These are phyloP conservation scores for Beris morrisii DNA, from an alignment of 2,888 invertebrate species.

Conservation along the genomic window DNA sequence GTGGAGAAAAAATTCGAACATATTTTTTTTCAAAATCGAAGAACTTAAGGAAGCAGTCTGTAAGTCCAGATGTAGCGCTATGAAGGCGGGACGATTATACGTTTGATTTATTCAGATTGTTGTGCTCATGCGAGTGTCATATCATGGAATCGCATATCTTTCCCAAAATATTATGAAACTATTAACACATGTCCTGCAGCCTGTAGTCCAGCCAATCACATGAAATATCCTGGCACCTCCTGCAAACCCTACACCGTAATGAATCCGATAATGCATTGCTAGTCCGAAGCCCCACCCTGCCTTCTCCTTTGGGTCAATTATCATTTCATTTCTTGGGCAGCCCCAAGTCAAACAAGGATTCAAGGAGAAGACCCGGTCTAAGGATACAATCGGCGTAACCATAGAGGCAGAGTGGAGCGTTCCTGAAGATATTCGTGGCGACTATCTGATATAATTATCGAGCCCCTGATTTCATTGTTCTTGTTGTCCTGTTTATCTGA, in stretches of 20 bases:
- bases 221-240: conserved; percentile 17
- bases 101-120: too few relatives aligned
- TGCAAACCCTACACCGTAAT: conserved; percentile 11
- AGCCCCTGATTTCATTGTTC: conserved; percentile 37
- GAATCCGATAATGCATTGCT: conserved; percentile 9
- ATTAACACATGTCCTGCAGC: conserved; percentile 26
- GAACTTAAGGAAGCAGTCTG: too few relatives aligned
- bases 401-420: too few relatives aligned
- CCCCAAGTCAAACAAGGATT: not conserved
- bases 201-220: conserved; percentile 10
- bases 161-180: conserved; percentile 21
- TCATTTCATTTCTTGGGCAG: conserved; percentile 22
- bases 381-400: conserved; percentile 3
- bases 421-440: not conserved
- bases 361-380: conserved; percentile 18
- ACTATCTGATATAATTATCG: conserved; percentile 37
- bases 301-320: conserved; percentile 21
- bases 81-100: too few relatives aligned
- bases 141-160: too few relatives aligned
- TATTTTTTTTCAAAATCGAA: too few relatives aligned
- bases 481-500: conserved; percentile 38
- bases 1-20: too few relatives aligned
- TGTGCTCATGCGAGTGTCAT: too few relatives aligned
- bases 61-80: too few relatives aligned
- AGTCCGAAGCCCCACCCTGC: not conserved